Evolutionary conservation across 2,797 vertebrate species (phyloP).

Genomic region (Adelosebastes latens): DNA sequence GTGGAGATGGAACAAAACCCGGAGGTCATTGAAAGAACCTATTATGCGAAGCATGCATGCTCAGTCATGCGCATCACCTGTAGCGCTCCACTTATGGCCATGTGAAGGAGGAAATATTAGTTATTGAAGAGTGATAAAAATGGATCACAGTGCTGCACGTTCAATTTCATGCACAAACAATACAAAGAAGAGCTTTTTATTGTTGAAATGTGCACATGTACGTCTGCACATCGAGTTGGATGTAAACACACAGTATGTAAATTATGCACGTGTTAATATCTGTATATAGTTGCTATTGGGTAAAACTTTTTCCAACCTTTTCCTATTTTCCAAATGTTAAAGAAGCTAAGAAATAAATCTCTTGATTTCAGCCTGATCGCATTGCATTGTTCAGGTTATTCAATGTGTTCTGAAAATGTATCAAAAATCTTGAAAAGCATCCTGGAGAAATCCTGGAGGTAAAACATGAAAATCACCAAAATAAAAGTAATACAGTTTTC

Average conservation of each 20-base stretch:
- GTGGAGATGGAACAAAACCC: conserved; percentile 50
- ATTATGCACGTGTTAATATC: neutral
- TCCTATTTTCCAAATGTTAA: neutral
- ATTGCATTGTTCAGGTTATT: neutral
- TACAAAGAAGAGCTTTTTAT: neutral
- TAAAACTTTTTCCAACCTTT: neutral
- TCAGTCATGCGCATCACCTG: conserved; percentile 45
- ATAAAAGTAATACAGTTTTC: neutral
- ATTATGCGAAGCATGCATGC: conserved; percentile 30
- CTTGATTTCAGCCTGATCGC: neutral
- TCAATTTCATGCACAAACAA: neutral
- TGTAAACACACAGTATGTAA: neutral
- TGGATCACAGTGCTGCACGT: neutral
- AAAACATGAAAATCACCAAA: neutral
- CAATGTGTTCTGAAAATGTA: neutral
- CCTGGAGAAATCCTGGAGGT: neutral
- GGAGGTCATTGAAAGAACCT: conserved; percentile 46
- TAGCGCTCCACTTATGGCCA: neutral
- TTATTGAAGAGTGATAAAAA: conserved; percentile 26
- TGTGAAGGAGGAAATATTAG: conserved; percentile 16
- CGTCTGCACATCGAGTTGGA: neutral
- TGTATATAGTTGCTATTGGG: neutral
- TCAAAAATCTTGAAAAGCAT: neutral
- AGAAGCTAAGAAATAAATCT: neutral
- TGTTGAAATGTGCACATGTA: neutral